Evolutionary conservation across 2,113 vertebrate genomes (phyloP).

Genomic region (Plestiodon gilberti): DNA sequence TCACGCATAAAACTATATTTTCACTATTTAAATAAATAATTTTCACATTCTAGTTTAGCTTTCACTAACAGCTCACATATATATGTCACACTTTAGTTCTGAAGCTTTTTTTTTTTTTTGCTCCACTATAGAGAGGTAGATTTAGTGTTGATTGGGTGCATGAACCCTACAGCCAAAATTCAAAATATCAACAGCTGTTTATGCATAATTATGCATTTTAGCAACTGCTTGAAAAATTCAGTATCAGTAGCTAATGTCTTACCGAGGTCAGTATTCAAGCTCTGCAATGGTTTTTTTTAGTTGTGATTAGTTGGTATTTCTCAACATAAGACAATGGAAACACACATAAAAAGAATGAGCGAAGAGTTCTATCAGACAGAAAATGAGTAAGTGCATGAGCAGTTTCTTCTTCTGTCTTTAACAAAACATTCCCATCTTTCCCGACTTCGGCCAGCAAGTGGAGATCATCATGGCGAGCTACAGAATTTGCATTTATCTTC

Average conservation of each 20-base stretch:
- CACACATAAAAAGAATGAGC: slow-evolving; percentile 60
- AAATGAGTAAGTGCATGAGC: slow-evolving; percentile 71
- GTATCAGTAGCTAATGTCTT: slow-evolving; percentile 64
- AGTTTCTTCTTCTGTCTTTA: slow-evolving; percentile 67
- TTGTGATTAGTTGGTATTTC: slow-evolving; percentile 63
- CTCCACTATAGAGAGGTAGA: slow-evolving; percentile 80
- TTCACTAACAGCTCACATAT: slow-evolving; percentile 64
- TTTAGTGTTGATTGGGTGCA: slow-evolving; percentile 67
- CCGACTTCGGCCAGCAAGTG: slow-evolving; percentile 57
- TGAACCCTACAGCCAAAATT: slow-evolving; percentile 73
- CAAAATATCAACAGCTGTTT: slow-evolving; percentile 66
- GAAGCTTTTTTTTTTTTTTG: slow-evolving; percentile 72
- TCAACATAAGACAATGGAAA: slow-evolving; percentile 69
- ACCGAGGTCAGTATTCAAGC: slow-evolving; percentile 63
- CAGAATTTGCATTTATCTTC: slow-evolving; percentile 33
- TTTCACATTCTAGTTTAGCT: slow-evolving; percentile 79
- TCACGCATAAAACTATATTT: slow-evolving; percentile 72
- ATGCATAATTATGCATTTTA: slow-evolving; percentile 63
- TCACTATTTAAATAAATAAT: slow-evolving; percentile 78
- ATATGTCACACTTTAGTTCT: slow-evolving; percentile 71
- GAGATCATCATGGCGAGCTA: slow-evolving; percentile 26
- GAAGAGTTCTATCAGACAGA: slow-evolving; percentile 65
- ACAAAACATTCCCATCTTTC: slow-evolving; percentile 55
- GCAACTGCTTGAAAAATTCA: slow-evolving; percentile 68
- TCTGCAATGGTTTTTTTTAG: slow-evolving; percentile 64